These are phyloP conservation scores for Eulemur rufifrons DNA, from an alignment of 2,113 vertebrate species.

Conservation along the genomic window DNA sequence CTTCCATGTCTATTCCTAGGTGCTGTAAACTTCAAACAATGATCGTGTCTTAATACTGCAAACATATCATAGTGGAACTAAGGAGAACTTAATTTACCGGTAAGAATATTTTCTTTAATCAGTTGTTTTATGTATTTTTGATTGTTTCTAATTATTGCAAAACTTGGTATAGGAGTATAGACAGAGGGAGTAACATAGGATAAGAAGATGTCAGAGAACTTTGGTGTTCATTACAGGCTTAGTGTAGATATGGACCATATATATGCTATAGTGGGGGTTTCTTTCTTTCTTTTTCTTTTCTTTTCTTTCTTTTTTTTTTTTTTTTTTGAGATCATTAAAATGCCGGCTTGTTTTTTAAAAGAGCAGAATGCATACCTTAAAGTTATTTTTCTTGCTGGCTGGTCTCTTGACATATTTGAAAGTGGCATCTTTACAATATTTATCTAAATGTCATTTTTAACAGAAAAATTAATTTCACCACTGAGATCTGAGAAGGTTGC, in stretches of 20 bases:
- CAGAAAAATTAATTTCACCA: not conserved
- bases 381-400: not conserved
- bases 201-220: not conserved
- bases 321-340: not conserved
- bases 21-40: slow-evolving; percentile 58
- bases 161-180: not conserved
- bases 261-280: not conserved
- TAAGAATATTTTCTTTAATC: slow-evolving; percentile 66
- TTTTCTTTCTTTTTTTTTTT: no score
- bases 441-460: not conserved
- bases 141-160: not conserved
- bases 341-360: not conserved
- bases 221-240: not conserved
- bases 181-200: not conserved
- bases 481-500: not conserved
- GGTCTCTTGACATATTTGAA: not conserved
- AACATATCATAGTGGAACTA: slow-evolving; percentile 23
- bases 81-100: slow-evolving; percentile 56
- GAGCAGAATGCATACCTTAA: not conserved
- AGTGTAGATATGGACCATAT: not conserved
- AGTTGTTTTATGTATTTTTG: not conserved
- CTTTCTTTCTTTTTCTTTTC: not conserved
- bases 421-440: not conserved
- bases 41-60: slow-evolving; percentile 45
- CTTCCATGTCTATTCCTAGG: slow-evolving; percentile 65